These are phyloP conservation scores for Chiloscyllium plagiosum DNA, from an alignment of 2,113 vertebrate species.

Conservation along the genomic window DNA sequence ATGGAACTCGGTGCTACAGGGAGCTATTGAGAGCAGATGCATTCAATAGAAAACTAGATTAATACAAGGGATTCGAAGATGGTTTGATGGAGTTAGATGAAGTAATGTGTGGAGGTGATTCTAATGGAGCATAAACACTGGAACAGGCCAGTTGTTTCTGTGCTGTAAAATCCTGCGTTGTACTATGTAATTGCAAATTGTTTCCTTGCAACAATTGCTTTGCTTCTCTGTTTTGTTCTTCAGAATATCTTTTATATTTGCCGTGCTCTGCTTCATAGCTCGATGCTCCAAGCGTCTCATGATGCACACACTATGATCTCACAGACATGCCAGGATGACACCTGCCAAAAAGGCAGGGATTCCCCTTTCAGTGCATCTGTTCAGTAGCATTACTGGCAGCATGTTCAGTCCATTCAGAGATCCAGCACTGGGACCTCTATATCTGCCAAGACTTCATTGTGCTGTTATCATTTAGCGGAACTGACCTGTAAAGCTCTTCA, in stretches of 20 bases:
- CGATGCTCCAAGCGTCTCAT: background rate
- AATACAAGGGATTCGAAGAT: background rate
- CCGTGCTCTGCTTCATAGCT: background rate
- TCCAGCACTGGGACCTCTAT: background rate
- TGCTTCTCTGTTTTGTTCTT: background rate
- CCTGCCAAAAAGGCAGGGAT: background rate
- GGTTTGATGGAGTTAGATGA: background rate
- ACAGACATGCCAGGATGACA: background rate
- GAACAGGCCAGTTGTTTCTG: background rate
- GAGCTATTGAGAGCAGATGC: background rate
- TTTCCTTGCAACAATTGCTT: background rate
- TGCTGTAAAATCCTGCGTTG: background rate
- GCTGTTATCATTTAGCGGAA: background rate
- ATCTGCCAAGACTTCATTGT: background rate
- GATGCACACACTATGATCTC: background rate
- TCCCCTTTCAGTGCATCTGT: background rate
- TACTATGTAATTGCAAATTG: background rate
- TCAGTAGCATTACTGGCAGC: background rate
- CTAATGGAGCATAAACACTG: background rate
- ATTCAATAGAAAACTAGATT: background rate
- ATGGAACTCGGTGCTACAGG: background rate
- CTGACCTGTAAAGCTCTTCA: slow-evolving; percentile 9
- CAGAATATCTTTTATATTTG: background rate
- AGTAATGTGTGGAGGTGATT: background rate
- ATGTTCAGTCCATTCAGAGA: background rate